These are phyloP conservation scores for Bombus superbus DNA, from an alignment of 1,140 invertebrate genomes.

Conservation along the genomic window DNA sequence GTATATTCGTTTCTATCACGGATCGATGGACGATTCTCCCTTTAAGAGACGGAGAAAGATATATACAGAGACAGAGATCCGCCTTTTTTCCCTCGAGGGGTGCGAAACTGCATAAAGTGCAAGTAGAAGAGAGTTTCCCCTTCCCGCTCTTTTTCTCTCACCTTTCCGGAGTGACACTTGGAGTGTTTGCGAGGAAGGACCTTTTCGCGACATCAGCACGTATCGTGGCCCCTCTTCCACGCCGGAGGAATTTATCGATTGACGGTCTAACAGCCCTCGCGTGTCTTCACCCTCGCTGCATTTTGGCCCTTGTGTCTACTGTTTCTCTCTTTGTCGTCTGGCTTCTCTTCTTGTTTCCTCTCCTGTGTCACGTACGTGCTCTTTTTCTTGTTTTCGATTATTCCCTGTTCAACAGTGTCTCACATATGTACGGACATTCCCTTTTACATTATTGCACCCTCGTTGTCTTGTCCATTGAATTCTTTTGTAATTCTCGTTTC, in stretches of 20 bases:
- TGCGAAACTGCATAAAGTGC: conserved; percentile 45
- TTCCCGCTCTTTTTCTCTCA: conserved; percentile 29
- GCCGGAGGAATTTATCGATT: conserved; percentile 75
- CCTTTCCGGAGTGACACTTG: conserved; percentile 37
- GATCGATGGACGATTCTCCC: conserved; percentile 37
- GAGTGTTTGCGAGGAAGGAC: conserved; percentile 59
- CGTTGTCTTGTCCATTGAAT: neutral
- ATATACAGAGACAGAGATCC: neutral
- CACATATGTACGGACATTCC: neutral
- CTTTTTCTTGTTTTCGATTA: neutral
- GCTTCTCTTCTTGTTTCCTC: conserved; percentile 18
- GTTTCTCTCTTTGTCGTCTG: conserved; percentile 37
- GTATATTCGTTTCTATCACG: conserved; percentile 11
- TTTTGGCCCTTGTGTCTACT: conserved; percentile 40
- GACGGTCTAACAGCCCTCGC: conserved; percentile 70
- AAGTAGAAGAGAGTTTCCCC: conserved; percentile 24
- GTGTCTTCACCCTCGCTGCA: conserved; percentile 57
- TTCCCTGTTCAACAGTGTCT: neutral
- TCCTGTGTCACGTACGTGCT: neutral
- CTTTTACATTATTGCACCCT: neutral
- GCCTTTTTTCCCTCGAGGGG: conserved; percentile 21
- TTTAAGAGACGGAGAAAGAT: conserved; percentile 14
- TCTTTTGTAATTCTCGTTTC: neutral
- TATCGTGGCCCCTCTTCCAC: conserved; percentile 69
- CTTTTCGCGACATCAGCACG: conserved; percentile 64